Evolutionary conservation across 2,888 invertebrate genomes (phyloP), one percentile per base, ranked within the genome.

Genomic region (Trypoxylon attenuatum): DNA sequence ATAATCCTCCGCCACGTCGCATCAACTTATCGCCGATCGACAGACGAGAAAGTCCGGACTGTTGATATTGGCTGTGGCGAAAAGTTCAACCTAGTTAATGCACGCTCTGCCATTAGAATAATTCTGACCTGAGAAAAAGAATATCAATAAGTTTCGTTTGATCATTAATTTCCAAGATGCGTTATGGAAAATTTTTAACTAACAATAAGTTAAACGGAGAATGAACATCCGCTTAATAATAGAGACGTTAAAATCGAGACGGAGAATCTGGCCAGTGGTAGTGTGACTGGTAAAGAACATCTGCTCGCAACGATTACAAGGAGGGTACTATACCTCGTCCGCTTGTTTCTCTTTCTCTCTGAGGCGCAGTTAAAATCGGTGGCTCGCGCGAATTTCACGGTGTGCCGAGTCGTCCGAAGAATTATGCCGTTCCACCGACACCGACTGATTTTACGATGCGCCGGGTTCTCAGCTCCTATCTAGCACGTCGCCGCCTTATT

Each of bases 401-500:
- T 50, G 59, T 38, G 57, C 43, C 52, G 41, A 22, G 65, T 60
- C 46, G 45, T 62, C 57, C 62, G 74, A 75, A 75, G 76, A 76
- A 72, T 75, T 72, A 75, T 76, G 76, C 69, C 58, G 63, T 57
- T 65, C 69, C 72, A 76, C 70, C 70, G 74, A 71, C 75, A 65
- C 57, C 74, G 73, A 61, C 76, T 76, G 76, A 76, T 73, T 76
- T 76, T 76, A 76, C 76, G 76, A 76, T 49, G 58, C 66, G 41
- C 61, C 64, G 71, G 62, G 2, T 13, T 13, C n/a, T 71, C 45
- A 62, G 59, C 59, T 60, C 71, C 69, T 76, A 76, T 76, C 76
- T 76, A 76, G 76, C 73, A 71, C 76, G 69, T 76, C 73, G 71
- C 68, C 67, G 71, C 62, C 67, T 76, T 76, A 67, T 71, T 76